These are phyloP conservation scores for Xenops minutus DNA, from an alignment of 2,797 vertebrate species.

Conservation along the genomic window DNA sequence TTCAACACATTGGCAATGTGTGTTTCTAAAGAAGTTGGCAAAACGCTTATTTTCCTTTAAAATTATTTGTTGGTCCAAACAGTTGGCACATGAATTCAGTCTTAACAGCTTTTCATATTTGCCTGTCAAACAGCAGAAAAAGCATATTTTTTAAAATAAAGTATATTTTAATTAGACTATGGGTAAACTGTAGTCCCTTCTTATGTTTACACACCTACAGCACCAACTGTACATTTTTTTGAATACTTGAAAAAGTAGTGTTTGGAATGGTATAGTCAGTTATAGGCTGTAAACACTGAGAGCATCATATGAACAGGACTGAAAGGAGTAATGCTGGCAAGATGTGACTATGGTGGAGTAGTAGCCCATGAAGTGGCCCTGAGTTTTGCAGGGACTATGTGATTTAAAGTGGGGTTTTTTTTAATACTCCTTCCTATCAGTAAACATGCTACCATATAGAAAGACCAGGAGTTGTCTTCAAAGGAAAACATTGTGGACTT, in stretches of 20 bases:
- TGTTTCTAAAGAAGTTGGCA: background rate
- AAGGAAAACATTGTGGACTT: constrained; percentile 2
- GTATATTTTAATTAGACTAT: background rate
- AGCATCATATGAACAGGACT: background rate
- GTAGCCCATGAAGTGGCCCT: background rate
- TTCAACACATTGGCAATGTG: background rate
- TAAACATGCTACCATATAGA: background rate
- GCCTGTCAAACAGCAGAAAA: background rate
- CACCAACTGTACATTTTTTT: background rate
- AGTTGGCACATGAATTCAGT: background rate
- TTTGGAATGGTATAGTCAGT: background rate
- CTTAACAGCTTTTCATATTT: background rate
- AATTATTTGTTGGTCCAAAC: background rate
- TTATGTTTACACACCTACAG: background rate
- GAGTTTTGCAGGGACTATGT: background rate
- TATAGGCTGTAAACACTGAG: background rate
- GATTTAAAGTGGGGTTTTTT: background rate
- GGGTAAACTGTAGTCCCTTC: background rate
- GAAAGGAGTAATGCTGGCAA: background rate
- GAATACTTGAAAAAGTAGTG: background rate
- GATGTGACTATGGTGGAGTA: background rate
- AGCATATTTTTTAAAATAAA: background rate
- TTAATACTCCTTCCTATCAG: background rate
- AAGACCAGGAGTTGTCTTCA: background rate
- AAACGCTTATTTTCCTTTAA: background rate